Evolutionary conservation across 2,888 invertebrate genomes (phyloP), one percentile per base, ranked within the genome.

Genomic region (Conops quadrifasciatus): DNA sequence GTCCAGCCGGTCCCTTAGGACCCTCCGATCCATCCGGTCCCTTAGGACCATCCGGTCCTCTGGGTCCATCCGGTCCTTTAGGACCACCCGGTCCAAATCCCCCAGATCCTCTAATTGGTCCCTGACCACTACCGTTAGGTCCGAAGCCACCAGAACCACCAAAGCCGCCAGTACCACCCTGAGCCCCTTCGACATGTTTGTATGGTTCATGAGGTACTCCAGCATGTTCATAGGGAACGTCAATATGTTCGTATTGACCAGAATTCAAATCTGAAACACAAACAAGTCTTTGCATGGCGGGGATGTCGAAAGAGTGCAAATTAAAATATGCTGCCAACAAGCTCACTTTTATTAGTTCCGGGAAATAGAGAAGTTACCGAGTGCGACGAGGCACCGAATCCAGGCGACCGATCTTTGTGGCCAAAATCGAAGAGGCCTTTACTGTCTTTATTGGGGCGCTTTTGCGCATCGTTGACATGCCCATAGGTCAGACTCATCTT

Each of bases 1-100:
- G 74, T 1, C 79, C 85, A 84, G 86, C 86, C 0, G 88, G 88
- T 73, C 89, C 89, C 56, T 84, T 62, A 3, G 73, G 72, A n/a
- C 76, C 72, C 2, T 76, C 76, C 24, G 76, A 76, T 24, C 78
- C 74, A 21, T 7, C 5, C n/a, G 88, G 4, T 30, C 67, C 69
- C 9, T 75, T 76, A 28, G 68, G 71, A 5, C 75, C 79, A 45
- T 70, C 75, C 16, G 70, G 69, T n/a, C 72, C 73, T 28, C 19
- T n/a, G 7, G 36, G 51, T 2, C 77, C 74, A 11, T 72, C 75
- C 53, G 75, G 74, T 15, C 74, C 73, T 15, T 68, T 72, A 21
- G 75, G 76, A 24, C 77, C 78, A 16, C 21, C 58, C 30, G 70
- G 71, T 16, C 62, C 72, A 36, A 63, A 36, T 5, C 74, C 75